Evolutionary conservation across 1,140 invertebrate genomes (phyloP).

Genomic region (Aporrectodea caliginosa): DNA sequence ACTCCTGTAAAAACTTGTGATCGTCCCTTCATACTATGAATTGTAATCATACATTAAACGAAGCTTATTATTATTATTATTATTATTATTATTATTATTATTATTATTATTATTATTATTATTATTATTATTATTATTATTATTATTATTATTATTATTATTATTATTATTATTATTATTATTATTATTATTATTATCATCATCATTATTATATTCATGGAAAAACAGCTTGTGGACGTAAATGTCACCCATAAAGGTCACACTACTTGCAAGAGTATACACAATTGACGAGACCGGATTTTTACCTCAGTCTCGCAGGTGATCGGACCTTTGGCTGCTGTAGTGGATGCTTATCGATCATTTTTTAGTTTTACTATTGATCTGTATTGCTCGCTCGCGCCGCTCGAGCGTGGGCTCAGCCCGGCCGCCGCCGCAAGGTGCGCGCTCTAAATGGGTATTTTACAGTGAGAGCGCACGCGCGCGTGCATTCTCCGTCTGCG

Average conservation of each 20-base stretch:
- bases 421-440: too few species aligned
- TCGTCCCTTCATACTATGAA: not conserved
- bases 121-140: constrained; percentile 1
- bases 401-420: too few species aligned
- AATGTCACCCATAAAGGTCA: too few species aligned
- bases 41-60: too few species aligned
- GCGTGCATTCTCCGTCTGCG: too few species aligned
- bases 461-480: too few species aligned
- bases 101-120: not conserved
- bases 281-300: not conserved
- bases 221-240: too few species aligned
- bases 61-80: too few species aligned
- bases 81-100: not conserved
- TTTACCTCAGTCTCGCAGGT: not conserved
- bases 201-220: not conserved
- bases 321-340: not conserved
- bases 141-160: constrained; percentile 4
- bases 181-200: constrained; percentile 1
- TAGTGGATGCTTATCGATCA: too few species aligned
- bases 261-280: not conserved
- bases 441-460: too few species aligned
- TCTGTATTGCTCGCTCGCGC: too few species aligned
- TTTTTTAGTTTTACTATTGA: too few species aligned
- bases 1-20: not conserved
- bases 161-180: constrained; percentile 4